Evolutionary conservation across 2,797 vertebrate genomes (phyloP).

Genomic region (Chromis chromis): DNA sequence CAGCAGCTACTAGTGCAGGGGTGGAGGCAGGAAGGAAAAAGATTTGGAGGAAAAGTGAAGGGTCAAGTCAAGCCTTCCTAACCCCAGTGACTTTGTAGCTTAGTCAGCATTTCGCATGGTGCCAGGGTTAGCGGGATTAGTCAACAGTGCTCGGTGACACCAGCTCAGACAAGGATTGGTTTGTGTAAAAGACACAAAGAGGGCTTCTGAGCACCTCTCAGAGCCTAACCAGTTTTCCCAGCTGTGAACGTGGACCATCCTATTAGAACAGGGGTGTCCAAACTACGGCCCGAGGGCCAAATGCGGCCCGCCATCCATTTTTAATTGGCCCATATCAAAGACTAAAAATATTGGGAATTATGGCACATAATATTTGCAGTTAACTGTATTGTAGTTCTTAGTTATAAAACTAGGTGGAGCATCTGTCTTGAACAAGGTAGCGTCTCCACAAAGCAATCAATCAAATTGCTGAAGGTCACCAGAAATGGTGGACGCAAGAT

Average conservation of each 20-base stretch:
- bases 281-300: too few relatives aligned
- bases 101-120: constrained; percentile 59
- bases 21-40: background rate
- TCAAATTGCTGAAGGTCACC: too few relatives aligned
- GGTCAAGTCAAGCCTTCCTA: constrained; percentile 32
- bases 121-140: constrained; percentile 60
- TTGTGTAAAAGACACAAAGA: constrained; percentile 77
- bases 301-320: too few relatives aligned
- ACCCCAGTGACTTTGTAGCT: constrained; percentile 40
- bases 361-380: too few relatives aligned
- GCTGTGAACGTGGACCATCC: constrained; percentile 33
- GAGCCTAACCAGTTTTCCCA: constrained; percentile 42
- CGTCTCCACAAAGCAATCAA: too few relatives aligned
- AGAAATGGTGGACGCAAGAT: too few relatives aligned
- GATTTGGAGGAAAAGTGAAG: constrained; percentile 2
- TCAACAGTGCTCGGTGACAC: constrained; percentile 52
- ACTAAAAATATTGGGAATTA: too few relatives aligned
- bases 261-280: too few relatives aligned
- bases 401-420: too few relatives aligned
- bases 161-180: constrained; percentile 69
- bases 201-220: constrained; percentile 64
- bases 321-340: too few relatives aligned
- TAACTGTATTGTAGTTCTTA: too few relatives aligned
- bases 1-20: background rate
- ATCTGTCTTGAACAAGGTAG: too few relatives aligned